These are phyloP conservation scores for Danaus melanippus DNA, from an alignment of 1,140 invertebrate species.

Conservation along the genomic window DNA sequence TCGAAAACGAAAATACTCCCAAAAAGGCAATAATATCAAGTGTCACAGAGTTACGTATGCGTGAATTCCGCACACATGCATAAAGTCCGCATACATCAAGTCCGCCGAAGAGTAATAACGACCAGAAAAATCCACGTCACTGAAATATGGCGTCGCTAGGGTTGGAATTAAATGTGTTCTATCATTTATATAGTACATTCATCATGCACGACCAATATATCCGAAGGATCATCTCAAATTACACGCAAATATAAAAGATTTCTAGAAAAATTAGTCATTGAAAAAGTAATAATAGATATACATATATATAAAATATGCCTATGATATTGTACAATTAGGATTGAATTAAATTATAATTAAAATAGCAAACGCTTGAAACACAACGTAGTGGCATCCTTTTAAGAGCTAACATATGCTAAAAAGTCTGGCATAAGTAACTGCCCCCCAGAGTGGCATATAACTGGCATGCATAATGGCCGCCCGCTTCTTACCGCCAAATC, in stretches of 20 bases:
- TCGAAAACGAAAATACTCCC: too few relatives aligned
- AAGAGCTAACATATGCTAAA: slow-evolving; percentile 28
- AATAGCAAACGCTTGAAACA: background rate
- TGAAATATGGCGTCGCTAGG: slow-evolving; percentile 16
- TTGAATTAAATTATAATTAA: background rate
- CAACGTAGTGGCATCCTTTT: background rate
- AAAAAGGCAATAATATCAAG: background rate
- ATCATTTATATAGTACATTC: too few relatives aligned
- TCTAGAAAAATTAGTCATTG: too few relatives aligned
- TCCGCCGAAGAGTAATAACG: slow-evolving; percentile 25
- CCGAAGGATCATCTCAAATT: too few relatives aligned
- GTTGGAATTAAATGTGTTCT: slow-evolving; percentile 1
- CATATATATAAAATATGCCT: too few relatives aligned
- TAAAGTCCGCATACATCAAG: too few relatives aligned
- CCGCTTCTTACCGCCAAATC: slow-evolving; percentile 41
- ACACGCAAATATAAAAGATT: too few relatives aligned
- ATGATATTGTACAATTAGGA: too few relatives aligned
- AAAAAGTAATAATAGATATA: too few relatives aligned
- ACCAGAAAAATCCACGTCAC: slow-evolving; percentile 29
- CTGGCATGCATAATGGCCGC: slow-evolving; percentile 48
- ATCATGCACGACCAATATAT: too few relatives aligned
- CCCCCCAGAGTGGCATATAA: slow-evolving; percentile 57
- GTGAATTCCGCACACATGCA: slow-evolving; percentile 4
- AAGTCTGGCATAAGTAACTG: slow-evolving; percentile 58
- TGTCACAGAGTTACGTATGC: slow-evolving; percentile 1